These are phyloP conservation scores for Copidosoma aretas DNA, from an alignment of 2,888 invertebrate species.

Conservation along the genomic window DNA sequence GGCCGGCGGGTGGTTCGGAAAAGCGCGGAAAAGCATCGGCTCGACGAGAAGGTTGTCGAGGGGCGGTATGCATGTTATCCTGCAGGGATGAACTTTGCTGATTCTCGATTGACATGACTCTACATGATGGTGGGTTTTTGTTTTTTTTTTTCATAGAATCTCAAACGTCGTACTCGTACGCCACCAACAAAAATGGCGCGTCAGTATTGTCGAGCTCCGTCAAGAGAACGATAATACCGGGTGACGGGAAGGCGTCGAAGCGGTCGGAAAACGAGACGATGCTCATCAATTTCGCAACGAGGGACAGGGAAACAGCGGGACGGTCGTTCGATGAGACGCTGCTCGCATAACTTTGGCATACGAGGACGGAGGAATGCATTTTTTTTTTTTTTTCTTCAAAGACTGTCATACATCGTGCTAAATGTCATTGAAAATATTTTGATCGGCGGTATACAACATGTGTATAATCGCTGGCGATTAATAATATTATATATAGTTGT, in stretches of 20 bases:
- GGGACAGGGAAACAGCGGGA: constrained; percentile 10
- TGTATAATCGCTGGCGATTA: not conserved
- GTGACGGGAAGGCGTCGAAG: constrained; percentile 10
- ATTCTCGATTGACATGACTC: constrained; percentile 27
- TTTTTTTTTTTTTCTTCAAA: no score
- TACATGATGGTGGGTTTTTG: no score
- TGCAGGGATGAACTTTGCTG: not conserved
- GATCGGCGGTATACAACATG: no score
- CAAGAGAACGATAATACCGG: not conserved
- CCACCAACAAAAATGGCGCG: constrained; percentile 13
- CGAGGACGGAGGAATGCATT: no score
- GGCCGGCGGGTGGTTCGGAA: constrained; percentile 52
- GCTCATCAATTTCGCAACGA: constrained; percentile 16
- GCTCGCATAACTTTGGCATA: no score
- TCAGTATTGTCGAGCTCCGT: not conserved
- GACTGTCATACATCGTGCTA: no score
- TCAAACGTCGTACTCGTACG: not conserved
- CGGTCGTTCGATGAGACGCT: no score
- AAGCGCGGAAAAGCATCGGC: constrained; percentile 47
- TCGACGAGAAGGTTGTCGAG: constrained; percentile 48
- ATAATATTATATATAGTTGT: no score
- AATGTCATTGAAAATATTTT: no score
- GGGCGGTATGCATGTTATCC: constrained; percentile 23
- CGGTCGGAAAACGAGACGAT: constrained; percentile 16
- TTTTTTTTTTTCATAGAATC: constrained; percentile 6